A percentile compares a stretch with the other conserved stretches of the same genome.
These are phyloP conservation scores for Pogonomyrmex californicus DNA, from an alignment of 1,140 invertebrate genomes.

Conservation along the genomic window DNA sequence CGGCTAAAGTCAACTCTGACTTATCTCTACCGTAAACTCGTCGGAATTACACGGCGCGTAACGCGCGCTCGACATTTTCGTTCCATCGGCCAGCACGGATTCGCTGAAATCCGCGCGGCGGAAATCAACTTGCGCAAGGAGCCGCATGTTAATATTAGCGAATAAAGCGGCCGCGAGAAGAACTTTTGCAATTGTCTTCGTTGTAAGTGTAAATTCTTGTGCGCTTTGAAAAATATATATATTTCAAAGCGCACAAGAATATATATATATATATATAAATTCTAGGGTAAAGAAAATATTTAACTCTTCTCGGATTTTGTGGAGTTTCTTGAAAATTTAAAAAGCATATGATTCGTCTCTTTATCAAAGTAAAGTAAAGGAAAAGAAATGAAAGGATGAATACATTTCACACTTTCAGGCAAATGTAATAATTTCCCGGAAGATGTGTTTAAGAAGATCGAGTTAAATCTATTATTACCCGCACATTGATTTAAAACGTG, in stretches of 20 bases:
- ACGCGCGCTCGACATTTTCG: slow-evolving; percentile 59
- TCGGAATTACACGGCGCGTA: slow-evolving; percentile 73
- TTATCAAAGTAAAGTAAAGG: not conserved
- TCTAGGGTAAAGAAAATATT: not conserved
- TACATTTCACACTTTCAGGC: not conserved
- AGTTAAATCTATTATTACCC: slow-evolving; percentile 64
- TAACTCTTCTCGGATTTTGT: not conserved
- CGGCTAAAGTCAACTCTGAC: slow-evolving; percentile 59
- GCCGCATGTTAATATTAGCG: slow-evolving; percentile 40
- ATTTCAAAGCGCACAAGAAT: no score
- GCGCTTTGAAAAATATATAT: not conserved
- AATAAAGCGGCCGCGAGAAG: not conserved
- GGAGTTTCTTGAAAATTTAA: slow-evolving; percentile 16
- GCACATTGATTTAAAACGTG: slow-evolving; percentile 16
- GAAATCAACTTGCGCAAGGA: slow-evolving; percentile 41
- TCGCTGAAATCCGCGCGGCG: slow-evolving; percentile 41
- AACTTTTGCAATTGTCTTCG: slow-evolving; percentile 38
- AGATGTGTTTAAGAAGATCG: slow-evolving; percentile 57
- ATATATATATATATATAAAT: not conserved
- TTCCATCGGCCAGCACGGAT: slow-evolving; percentile 52
- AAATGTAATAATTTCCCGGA: not conserved
- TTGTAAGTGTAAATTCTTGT: slow-evolving; percentile 8
- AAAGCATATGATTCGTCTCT: not conserved
- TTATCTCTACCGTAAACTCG: slow-evolving; percentile 67
- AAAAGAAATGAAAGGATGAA: not conserved